Conservation (phyloP, 2,113 vertebrate genomes). For the Cyanistes caeruleus region DNA sequence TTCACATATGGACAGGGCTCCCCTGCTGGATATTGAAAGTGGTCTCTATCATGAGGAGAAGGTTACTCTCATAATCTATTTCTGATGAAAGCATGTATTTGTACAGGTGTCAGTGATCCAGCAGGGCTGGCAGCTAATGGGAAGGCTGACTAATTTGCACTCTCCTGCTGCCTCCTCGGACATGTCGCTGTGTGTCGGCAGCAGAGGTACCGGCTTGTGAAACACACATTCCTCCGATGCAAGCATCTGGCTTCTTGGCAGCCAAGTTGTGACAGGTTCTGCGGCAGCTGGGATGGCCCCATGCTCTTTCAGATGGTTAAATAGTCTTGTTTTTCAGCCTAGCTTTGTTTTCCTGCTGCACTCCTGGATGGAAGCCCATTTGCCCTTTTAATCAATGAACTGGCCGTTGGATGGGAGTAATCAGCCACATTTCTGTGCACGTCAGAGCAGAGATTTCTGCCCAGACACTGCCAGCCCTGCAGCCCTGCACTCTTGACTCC, state of each 20-base stretch:
- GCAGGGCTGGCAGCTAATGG: neutral
- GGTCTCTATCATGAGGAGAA: neutral
- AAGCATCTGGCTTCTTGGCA: conserved; percentile 71
- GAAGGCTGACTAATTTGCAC: neutral
- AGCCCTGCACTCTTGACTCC: rapidly evolving
- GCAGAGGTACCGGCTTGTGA: conserved; percentile 58
- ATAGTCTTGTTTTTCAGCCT: conserved; percentile 55
- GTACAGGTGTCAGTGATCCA: neutral
- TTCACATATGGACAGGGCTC: neutral
- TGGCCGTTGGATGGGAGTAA: neutral
- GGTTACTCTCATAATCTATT: neutral
- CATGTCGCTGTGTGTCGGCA: conserved; percentile 1
- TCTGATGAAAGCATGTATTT: neutral
- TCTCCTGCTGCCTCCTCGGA: neutral
- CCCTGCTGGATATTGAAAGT: neutral
- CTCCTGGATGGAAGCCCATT: conserved; percentile 62
- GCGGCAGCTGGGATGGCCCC: conserved; percentile 68
- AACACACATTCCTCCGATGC: conserved; percentile 61
- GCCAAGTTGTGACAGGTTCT: conserved; percentile 68
- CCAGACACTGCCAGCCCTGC: neutral
- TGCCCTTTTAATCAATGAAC: conserved; percentile 51
- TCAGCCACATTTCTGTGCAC: conserved; percentile 32
- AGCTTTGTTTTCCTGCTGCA: conserved; percentile 43
- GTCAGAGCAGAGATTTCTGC: conserved; percentile 19
- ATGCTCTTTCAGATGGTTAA: conserved; percentile 69